Evolutionary conservation across 2,113 vertebrate genomes (phyloP), one percentile per base, ranked within the genome.

Genomic region (Apteryx owenii): DNA sequence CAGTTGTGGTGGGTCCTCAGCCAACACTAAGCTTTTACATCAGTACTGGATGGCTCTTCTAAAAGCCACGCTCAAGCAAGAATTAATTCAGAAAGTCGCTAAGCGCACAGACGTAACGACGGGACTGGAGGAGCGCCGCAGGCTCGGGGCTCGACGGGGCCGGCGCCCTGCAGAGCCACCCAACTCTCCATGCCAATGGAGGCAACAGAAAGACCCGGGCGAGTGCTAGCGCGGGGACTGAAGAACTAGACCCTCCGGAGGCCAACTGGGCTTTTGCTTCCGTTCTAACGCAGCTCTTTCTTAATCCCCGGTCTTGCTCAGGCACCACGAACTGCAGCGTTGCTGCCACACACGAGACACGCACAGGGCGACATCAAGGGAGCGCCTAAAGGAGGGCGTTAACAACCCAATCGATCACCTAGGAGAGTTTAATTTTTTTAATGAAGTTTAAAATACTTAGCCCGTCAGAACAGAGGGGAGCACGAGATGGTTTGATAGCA

Each of bases 1-100:
- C 10, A 8, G 11, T 70, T 13, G 38, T 1, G 1, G 16, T 2
- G 26, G 42, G n/a, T 48, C 53, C 76, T 72, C 79, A 65, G 2
- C 26, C 83, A 29, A 10, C 0, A 0, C 61, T 5, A 7, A 2
- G 1, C 29, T 36, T 70, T 66, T 10, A 12, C 18, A 60, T 22
- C 54, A 58, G 69, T 40, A 4, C 50, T 6, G 21, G 19, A 40
- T 19, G 33, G 29, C 33, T 73, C 53, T 70, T 18, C 54, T 12
- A 70, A 56, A 66, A 66, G 40, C 56, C 10, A 18, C 1, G 11
- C 26, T 77, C 42, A 14, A 50, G 87, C 50, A 78, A 78, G 54
- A 87, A 58, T 21, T 54, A 14, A 54, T 26, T 65, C 1, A 2
- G 53, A 42, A 64, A 65, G 83, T 5, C 1, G 21, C 25, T 38